Evolutionary conservation across 1,140 invertebrate species (phyloP).

Genomic region (Macrotrachela quadricornifera): DNA sequence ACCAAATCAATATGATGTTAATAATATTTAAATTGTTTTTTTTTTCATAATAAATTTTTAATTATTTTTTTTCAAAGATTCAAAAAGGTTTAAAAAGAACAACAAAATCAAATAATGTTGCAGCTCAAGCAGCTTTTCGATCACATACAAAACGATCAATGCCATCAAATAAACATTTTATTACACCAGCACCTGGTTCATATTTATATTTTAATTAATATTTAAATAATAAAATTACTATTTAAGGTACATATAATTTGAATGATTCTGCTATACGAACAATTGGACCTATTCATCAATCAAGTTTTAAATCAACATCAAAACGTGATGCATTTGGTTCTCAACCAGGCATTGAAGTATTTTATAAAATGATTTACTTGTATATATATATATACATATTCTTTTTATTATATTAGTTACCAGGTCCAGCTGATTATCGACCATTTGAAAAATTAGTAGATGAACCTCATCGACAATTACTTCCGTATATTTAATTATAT

Average conservation of each 20-base stretch:
- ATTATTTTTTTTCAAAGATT: background rate
- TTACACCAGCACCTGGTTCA: background rate
- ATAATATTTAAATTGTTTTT: too few species aligned
- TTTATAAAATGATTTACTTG: too few species aligned
- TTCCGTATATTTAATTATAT: background rate
- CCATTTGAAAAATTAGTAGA: background rate
- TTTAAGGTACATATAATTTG: background rate
- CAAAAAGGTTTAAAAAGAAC: background rate
- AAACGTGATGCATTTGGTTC: background rate
- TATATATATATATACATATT: too few species aligned
- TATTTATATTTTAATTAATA: too few species aligned
- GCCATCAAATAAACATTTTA: background rate
- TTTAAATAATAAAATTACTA: too few species aligned
- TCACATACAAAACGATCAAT: constrained; percentile 7
- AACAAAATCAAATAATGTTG: constrained; percentile 3
- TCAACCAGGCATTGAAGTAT: too few species aligned
- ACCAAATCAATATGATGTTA: constrained; percentile 2
- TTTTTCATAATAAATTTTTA: too few species aligned
- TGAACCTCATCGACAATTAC: background rate
- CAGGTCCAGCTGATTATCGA: constrained; percentile 1
- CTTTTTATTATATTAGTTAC: too few species aligned
- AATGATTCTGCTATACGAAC: background rate
- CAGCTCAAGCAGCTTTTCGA: constrained; percentile 2
- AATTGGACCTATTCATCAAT: background rate
- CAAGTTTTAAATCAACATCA: constrained; percentile 3